Evolutionary conservation across 2,888 invertebrate genomes (phyloP).

Genomic region (Eumacrocentrus americanus): DNA sequence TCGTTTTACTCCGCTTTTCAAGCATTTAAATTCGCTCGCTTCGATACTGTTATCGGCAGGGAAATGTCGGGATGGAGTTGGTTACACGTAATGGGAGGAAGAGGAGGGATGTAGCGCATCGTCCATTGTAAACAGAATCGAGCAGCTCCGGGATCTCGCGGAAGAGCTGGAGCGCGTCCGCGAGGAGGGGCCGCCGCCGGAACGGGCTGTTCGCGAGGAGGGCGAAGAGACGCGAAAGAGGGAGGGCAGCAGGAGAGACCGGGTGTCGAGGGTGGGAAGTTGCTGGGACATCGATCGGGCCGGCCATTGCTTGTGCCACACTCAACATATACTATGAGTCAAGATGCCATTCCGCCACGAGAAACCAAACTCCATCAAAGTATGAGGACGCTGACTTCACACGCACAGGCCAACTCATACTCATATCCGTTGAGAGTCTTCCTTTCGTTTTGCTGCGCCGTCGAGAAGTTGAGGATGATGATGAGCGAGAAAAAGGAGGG

Average conservation of each 20-base stretch:
- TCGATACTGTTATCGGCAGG: too few relatives aligned
- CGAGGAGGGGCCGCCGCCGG: conserved; percentile 37
- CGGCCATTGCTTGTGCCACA: conserved; percentile 60
- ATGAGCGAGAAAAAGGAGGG: too few relatives aligned
- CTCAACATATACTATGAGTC: conserved; percentile 56
- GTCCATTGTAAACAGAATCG: conserved; percentile 57
- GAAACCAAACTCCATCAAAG: conserved; percentile 58
- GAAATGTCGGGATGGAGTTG: neutral
- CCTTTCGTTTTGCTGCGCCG: neutral
- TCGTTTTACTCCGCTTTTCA: too few relatives aligned
- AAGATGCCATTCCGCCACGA: conserved; percentile 59
- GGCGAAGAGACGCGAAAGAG: conserved; percentile 31
- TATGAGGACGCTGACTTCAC: conserved; percentile 25
- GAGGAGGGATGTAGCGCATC: too few relatives aligned
- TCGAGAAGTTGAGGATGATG: neutral
- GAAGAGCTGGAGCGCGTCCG: conserved; percentile 30
- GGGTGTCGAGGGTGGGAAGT: conserved; percentile 55
- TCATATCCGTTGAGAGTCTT: neutral
- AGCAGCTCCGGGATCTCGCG: conserved; percentile 49
- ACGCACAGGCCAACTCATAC: neutral
- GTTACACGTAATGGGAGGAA: conserved; percentile 35
- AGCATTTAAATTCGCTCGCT: too few relatives aligned
- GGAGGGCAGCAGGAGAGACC: conserved; percentile 27
- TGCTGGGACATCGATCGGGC: conserved; percentile 61
- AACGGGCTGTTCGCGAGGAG: conserved; percentile 32